These are phyloP conservation scores for Cololabis saira DNA, from an alignment of 2,113 vertebrate species.

Conservation along the genomic window DNA sequence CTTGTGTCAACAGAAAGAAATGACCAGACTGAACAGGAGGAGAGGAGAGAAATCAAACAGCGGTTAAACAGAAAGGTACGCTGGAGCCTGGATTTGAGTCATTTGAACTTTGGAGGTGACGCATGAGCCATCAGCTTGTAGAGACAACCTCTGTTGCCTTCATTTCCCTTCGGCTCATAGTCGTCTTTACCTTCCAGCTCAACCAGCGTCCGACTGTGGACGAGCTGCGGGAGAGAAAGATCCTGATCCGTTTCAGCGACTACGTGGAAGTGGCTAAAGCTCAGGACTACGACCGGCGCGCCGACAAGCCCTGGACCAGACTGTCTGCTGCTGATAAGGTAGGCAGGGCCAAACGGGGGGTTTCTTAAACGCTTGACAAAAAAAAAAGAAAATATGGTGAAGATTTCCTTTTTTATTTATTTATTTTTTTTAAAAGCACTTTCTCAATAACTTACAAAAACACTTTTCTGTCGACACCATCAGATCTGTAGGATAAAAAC, in stretches of 20 bases:
- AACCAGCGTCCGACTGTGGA: slow-evolving; percentile 98
- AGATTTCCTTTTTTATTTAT: too few species aligned
- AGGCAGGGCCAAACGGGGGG: too few species aligned
- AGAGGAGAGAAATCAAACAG: slow-evolving; percentile 96
- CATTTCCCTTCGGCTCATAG: too few species aligned
- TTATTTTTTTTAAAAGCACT: too few species aligned
- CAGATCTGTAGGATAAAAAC: too few species aligned
- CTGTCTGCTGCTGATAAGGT: slow-evolving; percentile 98
- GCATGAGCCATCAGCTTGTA: too few species aligned
- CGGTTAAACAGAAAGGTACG: slow-evolving; percentile 95
- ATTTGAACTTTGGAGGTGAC: not conserved
- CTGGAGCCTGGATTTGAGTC: not conserved
- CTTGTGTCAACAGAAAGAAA: slow-evolving; percentile 88
- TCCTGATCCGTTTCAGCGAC: slow-evolving; percentile 97
- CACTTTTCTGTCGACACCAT: not conserved
- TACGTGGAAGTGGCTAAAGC: slow-evolving; percentile 99
- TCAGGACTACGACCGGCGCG: slow-evolving; percentile 96
- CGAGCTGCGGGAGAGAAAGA: slow-evolving; percentile 95
- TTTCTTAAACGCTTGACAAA: too few species aligned
- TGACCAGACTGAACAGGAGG: slow-evolving; percentile 95
- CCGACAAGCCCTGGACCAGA: slow-evolving; percentile 97
- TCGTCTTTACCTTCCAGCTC: slow-evolving; percentile 78
- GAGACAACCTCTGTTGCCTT: too few species aligned
- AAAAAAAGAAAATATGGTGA: not conserved
- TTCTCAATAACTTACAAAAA: too few species aligned